Evolutionary conservation across 2,888 invertebrate species (phyloP).

Genomic region (Macroteleia sp.): DNA sequence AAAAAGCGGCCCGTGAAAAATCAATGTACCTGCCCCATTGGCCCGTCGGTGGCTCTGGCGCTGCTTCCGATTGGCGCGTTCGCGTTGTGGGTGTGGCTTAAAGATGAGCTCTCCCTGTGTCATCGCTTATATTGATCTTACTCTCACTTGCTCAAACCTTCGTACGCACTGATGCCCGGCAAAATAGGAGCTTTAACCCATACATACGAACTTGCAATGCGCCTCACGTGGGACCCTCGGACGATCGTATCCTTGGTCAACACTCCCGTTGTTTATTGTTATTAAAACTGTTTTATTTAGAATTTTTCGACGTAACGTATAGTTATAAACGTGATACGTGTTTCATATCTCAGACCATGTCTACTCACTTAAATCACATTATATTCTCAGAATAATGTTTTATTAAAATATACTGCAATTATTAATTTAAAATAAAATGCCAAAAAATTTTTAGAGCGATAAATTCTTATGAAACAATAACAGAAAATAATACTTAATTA

Average conservation of each 20-base stretch:
- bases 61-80: constrained; percentile 73
- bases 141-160: constrained; percentile 64
- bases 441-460: too few species aligned
- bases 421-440: too few species aligned
- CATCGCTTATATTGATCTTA: constrained; percentile 84
- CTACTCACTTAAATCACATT: too few species aligned
- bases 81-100: constrained; percentile 78
- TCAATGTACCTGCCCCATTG: constrained; percentile 78
- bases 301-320: background rate
- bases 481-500: too few species aligned
- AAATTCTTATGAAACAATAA: too few species aligned
- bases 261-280: constrained; percentile 36
- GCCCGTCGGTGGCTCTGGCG: constrained; percentile 65
- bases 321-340: background rate
- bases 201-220: constrained; percentile 11
- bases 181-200: constrained; percentile 50
- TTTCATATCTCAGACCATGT: too few species aligned
- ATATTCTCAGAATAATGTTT: too few species aligned
- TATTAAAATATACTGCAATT: too few species aligned
- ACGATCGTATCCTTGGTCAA: constrained; percentile 33
- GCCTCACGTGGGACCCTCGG: constrained; percentile 21
- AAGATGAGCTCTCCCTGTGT: constrained; percentile 83
- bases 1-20: constrained; percentile 76
- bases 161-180: constrained; percentile 45
- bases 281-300: constrained; percentile 26